Base-by-base conservation (phyloP, 2,797 vertebrate species). In the Taeniopygia guttata region DNA sequence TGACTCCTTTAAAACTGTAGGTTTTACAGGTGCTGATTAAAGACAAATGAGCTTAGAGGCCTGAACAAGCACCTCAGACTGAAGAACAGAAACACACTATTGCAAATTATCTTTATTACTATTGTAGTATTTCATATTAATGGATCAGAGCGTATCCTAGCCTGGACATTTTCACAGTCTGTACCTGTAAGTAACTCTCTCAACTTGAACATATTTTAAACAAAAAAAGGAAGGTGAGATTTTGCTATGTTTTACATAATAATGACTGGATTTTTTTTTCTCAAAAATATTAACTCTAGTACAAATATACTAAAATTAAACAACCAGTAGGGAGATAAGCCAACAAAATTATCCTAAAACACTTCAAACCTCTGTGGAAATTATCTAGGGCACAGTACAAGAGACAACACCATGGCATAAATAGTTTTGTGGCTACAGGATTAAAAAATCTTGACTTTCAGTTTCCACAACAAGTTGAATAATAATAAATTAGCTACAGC, bases 371-470 rank as follows among this genome's bases (percentile, higher is more conserved):
- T 87, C 45, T 42, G 45, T 67, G 51, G 40, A 94, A 95, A 84
- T 77, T 19, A 54, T 90, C 70, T 69, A 59, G 56, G 45, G 74
- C 0, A 0, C 45, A 45, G 16, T 77, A 84, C 46, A 77, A 84
- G 69, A 87, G 40, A 49, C 2, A 3, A 81, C 38, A 73, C 42
- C 17, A 26, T 32, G 38, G 17, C 58, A 63, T 74, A 90, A 96
- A 84, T 46, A 69, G 32, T 64, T 90, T 63, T 84, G 76, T 76
- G 32, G 15, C 84, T 93, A 82, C 27, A 75, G 42, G n/a, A 89
- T 91, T 93, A 90, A 90, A 88, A 94, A 78, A 34, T 64, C 88
- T 72, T 84, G 79, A 81, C 55, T 90, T 94, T 89, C 81, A 92
- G 18, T 95, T 62, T 75, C 43, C 74, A 14, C 83, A 91, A 80